Conservation (phyloP, 2,113 vertebrate genomes). For the Channa maculata region DNA sequence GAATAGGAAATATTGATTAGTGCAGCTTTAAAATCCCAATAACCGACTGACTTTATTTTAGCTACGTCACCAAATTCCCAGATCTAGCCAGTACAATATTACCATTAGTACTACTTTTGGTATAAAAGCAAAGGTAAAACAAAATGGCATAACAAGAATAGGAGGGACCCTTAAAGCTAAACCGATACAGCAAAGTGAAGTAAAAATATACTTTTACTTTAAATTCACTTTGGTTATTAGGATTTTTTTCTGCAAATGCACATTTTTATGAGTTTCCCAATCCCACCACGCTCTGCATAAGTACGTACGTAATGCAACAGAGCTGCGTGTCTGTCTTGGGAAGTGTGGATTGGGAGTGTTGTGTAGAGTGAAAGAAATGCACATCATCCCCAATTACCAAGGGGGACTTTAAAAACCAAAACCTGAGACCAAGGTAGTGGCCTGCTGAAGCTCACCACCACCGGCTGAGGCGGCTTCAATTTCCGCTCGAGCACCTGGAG, state of each 20-base stretch:
- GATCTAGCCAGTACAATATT: background rate
- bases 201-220: conserved; percentile 52
- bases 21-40: too few species aligned
- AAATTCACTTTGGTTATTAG: conserved; percentile 16
- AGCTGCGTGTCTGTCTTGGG: background rate
- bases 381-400: conserved; percentile 38
- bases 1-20: too few species aligned
- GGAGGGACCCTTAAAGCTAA: background rate
- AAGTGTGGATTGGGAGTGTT: background rate
- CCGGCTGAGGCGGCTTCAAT: conserved; percentile 43
- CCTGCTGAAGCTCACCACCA: conserved; percentile 59
- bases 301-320: background rate
- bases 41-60: background rate
- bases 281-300: too few species aligned
- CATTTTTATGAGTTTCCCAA: too few species aligned
- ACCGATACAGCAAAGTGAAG: background rate
- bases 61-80: background rate
- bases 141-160: background rate
- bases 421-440: conserved; percentile 59
- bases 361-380: background rate
- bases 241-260: conserved; percentile 15
- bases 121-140: background rate
- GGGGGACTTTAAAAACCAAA: conserved; percentile 53
- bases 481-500: conserved; percentile 33
- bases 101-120: background rate